phyloP scores from a whole-genome alignment of 2,888 invertebrate species.

The Ypsolopha sequella region DNA sequence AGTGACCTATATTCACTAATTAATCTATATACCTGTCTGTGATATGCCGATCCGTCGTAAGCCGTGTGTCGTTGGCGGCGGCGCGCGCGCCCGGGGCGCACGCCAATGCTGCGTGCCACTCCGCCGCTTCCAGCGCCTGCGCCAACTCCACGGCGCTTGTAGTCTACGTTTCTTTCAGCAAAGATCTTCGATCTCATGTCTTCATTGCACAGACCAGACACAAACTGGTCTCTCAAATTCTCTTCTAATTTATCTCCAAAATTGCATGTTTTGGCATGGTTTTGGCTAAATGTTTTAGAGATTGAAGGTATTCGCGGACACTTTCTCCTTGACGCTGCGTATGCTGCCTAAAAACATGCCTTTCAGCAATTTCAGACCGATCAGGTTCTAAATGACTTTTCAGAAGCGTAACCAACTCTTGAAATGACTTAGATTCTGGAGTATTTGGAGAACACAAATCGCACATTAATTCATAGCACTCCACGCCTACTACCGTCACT shows the following conservation, averaged over 20 bases:
- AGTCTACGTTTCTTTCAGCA: conserved; percentile 5
- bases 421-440: conserved; percentile 4
- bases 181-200: conserved; percentile 6
- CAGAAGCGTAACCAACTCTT: not conserved
- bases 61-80: too few species aligned
- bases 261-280: too few species aligned
- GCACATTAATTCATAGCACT: conserved; percentile 3
- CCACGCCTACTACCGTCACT: not conserved
- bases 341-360: not conserved
- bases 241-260: conserved; percentile 1
- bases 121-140: conserved; percentile 9
- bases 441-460: conserved; percentile 5
- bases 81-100: not conserved
- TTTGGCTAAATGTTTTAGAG: conserved; percentile 2
- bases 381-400: not conserved
- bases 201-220: conserved; percentile 3
- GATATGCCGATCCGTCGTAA: too few species aligned
- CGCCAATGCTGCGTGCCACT: conserved; percentile 7
- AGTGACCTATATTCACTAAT: too few species aligned
- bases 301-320: conserved; percentile 2
- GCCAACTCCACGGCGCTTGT: conserved; percentile 8
- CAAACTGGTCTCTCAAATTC: conserved; percentile 6
- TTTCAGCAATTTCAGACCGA: conserved; percentile 1
- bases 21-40: too few species aligned
- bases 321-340: conserved; percentile 3